Evolutionary conservation across 2,888 invertebrate genomes (phyloP).

Genomic region (Salticus scenicus): DNA sequence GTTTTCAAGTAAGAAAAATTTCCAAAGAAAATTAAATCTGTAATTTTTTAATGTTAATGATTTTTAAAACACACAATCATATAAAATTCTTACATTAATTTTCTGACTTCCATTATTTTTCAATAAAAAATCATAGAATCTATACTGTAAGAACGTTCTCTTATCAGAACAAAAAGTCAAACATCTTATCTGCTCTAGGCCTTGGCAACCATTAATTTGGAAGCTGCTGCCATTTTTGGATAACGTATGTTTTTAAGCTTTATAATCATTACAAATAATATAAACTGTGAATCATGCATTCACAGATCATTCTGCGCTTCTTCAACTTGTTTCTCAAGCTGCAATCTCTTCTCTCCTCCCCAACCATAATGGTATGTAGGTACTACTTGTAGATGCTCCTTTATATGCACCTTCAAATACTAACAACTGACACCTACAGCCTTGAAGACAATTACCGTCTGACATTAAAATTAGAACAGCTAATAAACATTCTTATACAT

Average conservation of each 20-base stretch:
- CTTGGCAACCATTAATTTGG: neutral
- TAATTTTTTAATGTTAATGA: too few relatives aligned
- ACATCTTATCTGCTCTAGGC: too few relatives aligned
- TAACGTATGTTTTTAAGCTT: neutral
- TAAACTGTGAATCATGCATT: conserved; percentile 26
- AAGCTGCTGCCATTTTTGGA: neutral
- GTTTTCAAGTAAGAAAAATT: too few relatives aligned
- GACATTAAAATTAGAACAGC: too few relatives aligned
- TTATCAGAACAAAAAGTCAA: too few relatives aligned
- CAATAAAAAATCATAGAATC: too few relatives aligned
- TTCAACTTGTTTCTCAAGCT: conserved; percentile 72
- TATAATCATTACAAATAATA: neutral
- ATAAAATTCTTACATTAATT: too few relatives aligned
- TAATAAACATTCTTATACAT: too few relatives aligned
- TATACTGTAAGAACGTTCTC: too few relatives aligned
- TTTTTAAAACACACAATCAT: too few relatives aligned
- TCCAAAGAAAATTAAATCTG: too few relatives aligned
- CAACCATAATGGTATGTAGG: conserved; percentile 64
- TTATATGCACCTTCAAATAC: conserved; percentile 20
- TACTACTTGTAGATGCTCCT: conserved; percentile 7
- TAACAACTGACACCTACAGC: conserved; percentile 1
- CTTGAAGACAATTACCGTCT: conserved; percentile 13
- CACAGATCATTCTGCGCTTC: conserved; percentile 71
- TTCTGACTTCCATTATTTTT: too few relatives aligned
- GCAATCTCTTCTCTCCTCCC: conserved; percentile 55